Evolutionary conservation across 35 echinoderm and acorn worm species (phyloP).

Genomic region (Heliocidaris erythrogramma): DNA sequence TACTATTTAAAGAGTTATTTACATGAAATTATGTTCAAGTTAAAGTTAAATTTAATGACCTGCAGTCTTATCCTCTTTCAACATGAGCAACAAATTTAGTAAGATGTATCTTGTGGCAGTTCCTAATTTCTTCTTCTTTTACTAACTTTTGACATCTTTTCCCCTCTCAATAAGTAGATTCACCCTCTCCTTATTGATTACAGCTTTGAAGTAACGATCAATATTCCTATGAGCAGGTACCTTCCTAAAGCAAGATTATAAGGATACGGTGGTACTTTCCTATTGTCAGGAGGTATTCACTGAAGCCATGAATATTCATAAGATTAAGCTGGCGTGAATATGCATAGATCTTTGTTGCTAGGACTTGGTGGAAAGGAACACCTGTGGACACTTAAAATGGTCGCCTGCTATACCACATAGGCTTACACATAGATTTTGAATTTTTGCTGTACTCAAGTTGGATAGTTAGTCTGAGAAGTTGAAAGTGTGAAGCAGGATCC

Average conservation of each 20-base stretch:
- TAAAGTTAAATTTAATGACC: too few relatives aligned
- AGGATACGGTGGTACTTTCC: not conserved
- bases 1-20: too few relatives aligned
- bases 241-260: not conserved
- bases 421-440: not conserved
- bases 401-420: not conserved
- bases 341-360: slow-evolving; percentile 67
- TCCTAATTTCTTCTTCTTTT: too few relatives aligned
- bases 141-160: too few relatives aligned
- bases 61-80: too few relatives aligned
- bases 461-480: not conserved
- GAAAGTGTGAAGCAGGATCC: not conserved
- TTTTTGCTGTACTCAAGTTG: not conserved
- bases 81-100: too few relatives aligned
- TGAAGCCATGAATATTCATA: not conserved
- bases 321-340: not conserved
- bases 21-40: too few relatives aligned
- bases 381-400: not conserved
- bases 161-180: not conserved
- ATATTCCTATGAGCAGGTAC: not conserved
- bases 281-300: not conserved
- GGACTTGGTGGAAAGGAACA: slow-evolving; percentile 28
- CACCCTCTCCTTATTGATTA: not conserved
- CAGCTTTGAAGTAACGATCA: not conserved
- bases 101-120: too few relatives aligned